These are phyloP conservation scores for Cinclus cinclus DNA, from an alignment of 2,113 vertebrate species.

Conservation along the genomic window DNA sequence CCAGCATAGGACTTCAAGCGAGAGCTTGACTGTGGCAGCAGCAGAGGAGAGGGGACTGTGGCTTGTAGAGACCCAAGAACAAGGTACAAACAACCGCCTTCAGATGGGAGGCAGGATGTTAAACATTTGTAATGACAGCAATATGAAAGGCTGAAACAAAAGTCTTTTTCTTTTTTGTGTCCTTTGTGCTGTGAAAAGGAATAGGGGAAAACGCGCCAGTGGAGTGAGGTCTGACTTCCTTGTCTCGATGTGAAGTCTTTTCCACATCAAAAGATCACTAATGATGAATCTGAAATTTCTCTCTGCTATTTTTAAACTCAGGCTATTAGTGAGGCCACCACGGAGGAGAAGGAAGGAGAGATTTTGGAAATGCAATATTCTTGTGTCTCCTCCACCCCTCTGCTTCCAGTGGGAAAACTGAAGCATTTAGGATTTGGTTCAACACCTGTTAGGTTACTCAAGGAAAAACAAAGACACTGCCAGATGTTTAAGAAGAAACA, in stretches of 20 bases:
- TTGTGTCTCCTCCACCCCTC: slow-evolving; percentile 23
- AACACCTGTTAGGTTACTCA: slow-evolving; percentile 67
- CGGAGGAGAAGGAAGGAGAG: neutral
- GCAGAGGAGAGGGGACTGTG: neutral
- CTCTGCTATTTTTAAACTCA: slow-evolving; percentile 1
- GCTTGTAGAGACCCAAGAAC: neutral
- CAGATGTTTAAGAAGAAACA: slow-evolving; percentile 69
- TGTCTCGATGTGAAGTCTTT: neutral
- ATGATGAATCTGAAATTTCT: neutral
- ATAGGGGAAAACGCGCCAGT: neutral
- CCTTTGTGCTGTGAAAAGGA: neutral
- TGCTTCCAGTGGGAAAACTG: slow-evolving; percentile 57
- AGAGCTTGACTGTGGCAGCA: neutral
- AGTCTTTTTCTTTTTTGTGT: neutral
- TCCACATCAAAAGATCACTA: neutral
- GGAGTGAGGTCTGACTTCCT: neutral
- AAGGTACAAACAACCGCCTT: neutral
- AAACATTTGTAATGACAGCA: neutral
- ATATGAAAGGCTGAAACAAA: neutral
- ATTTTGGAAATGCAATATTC: neutral
- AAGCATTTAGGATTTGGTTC: slow-evolving; percentile 54
- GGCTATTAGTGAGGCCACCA: slow-evolving; percentile 4
- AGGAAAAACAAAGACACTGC: slow-evolving; percentile 44
- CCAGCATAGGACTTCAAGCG: neutral
- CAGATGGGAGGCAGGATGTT: neutral